These are phyloP conservation scores for Drosophila birchii DNA, from an alignment of 2,888 invertebrate species.

Conservation along the genomic window DNA sequence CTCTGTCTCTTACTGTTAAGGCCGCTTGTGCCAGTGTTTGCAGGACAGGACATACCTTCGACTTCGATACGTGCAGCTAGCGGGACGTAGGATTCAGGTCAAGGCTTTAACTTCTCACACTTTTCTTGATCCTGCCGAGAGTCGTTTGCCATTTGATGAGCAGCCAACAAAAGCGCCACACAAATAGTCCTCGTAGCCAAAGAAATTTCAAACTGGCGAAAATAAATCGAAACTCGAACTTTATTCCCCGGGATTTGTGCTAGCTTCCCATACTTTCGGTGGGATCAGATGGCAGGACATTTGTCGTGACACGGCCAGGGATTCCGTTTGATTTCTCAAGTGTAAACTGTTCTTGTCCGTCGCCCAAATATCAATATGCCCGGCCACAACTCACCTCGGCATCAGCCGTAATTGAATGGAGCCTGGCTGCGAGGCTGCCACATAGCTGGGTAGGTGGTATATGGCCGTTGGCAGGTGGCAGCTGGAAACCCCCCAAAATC, in stretches of 20 bases:
- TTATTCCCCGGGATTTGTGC: slow-evolving; percentile 35
- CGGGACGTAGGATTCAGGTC: slow-evolving; percentile 33
- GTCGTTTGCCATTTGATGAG: slow-evolving; percentile 72
- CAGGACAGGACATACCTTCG: slow-evolving; percentile 34
- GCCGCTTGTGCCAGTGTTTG: slow-evolving; percentile 19
- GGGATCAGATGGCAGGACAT: slow-evolving; percentile 70
- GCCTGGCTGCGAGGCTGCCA: not conserved
- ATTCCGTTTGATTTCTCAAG: slow-evolving; percentile 77
- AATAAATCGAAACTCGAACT: slow-evolving; percentile 76
- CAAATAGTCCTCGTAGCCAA: slow-evolving; percentile 43
- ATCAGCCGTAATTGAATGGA: slow-evolving; percentile 41
- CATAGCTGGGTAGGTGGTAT: not conserved
- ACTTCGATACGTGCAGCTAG: slow-evolving; percentile 71
- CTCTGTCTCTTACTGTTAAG: not conserved
- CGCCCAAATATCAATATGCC: slow-evolving; percentile 76
- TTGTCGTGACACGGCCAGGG: slow-evolving; percentile 59
- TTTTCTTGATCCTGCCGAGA: slow-evolving; percentile 25
- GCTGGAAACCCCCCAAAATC: not conserved
- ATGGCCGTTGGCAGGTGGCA: not conserved
- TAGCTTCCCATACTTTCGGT: slow-evolving; percentile 1
- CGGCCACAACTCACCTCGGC: slow-evolving; percentile 32
- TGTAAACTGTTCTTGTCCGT: slow-evolving; percentile 65
- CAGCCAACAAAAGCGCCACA: slow-evolving; percentile 64
- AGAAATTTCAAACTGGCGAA: slow-evolving; percentile 65
- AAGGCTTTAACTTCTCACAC: slow-evolving; percentile 56